A percentile compares a stretch with the other conserved stretches of the same genome.
phyloP scores from a whole-genome alignment of 2,113 vertebrate genomes.

The Poeciliopsis prolifica region DNA sequence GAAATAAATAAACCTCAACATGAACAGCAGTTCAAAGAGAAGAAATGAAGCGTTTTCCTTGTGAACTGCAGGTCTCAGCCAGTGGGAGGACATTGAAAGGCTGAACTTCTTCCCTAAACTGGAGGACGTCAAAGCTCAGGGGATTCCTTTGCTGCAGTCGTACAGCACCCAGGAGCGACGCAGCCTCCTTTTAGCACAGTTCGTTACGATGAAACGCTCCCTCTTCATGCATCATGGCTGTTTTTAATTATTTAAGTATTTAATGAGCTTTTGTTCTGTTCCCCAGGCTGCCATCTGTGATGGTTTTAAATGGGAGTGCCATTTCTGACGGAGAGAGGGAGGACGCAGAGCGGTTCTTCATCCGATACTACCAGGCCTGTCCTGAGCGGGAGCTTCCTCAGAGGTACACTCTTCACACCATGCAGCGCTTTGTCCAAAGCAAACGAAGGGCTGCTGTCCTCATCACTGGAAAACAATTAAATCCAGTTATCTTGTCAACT shows the following conservation, averaged over 20 bases:
- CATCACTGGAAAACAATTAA: too few relatives aligned
- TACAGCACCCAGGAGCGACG: slow-evolving; percentile 90
- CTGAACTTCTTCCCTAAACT: slow-evolving; percentile 94
- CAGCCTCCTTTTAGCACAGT: slow-evolving; percentile 89
- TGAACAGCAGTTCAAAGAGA: too few relatives aligned
- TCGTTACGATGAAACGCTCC: slow-evolving; percentile 27
- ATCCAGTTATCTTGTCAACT: too few relatives aligned
- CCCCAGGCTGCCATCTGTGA: slow-evolving; percentile 88
- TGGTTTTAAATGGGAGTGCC: slow-evolving; percentile 90
- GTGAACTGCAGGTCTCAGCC: slow-evolving; percentile 83
- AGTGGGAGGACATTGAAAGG: slow-evolving; percentile 95
- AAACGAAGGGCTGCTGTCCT: too few relatives aligned
- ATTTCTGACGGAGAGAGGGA: slow-evolving; percentile 89
- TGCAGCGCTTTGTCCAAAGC: neutral
- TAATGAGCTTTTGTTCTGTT: neutral
- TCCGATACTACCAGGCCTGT: slow-evolving; percentile 89
- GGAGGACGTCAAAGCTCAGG: slow-evolving; percentile 89
- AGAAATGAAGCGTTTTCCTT: neutral
- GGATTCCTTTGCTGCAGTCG: slow-evolving; percentile 91
- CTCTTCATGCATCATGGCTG: neutral
- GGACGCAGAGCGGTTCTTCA: slow-evolving; percentile 95
- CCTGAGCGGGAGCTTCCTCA: slow-evolving; percentile 87
- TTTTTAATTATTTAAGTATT: neutral
- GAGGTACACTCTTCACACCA: slow-evolving; percentile 78
- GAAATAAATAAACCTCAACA: too few relatives aligned